Evolutionary conservation across 1,140 invertebrate species (phyloP), one percentile per base, ranked within the genome.

Genomic region (Pinna nobilis): DNA sequence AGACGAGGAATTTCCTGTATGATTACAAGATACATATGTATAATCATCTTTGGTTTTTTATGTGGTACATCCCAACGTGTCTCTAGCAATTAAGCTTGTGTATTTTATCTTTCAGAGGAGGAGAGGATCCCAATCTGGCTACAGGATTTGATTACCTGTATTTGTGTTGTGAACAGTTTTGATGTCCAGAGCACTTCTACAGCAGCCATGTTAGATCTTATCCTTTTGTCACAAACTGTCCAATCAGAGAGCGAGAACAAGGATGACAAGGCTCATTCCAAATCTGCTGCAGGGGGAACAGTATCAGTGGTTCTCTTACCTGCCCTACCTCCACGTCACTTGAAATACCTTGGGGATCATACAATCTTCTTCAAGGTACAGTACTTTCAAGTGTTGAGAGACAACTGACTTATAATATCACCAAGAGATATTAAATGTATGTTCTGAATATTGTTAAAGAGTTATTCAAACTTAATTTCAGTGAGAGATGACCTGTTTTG

Each of bases 181-280:
- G 85, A 85, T 39, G 88, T 95, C 1, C 93, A 95, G 78, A 89
- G 94, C 25, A 91, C 92, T 0, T 92, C 94, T 5, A 93, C 95
- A 23, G 91, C 92, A 1, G 94, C 94, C 4, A 87, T 95, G n/a
- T 88, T 95, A 25, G 94, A 95, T 83, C 87, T 95, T 11, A 93
- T 95, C 44, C 92, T 92, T 35, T 82, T 91, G 25, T 87, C 88
- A 6, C 85, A 86, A 72, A 88, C 89, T 37, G 85, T 88, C 6
- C 82, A 85, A 55, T 77, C 76, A 18, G 82, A 80, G 49, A 78
- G 74, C 15, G 74, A 78, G n/a, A n/a, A n/a, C n/a, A n/a, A n/a
- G n/a, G 53, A 32, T 30, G 63, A 66, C 39, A 59, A 9, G 41
- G 18, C 53, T 47, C 25, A 44, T 9, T 44, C 72, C 23, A 59